phyloP scores from a whole-genome alignment of 1,140 invertebrate species.

The Notospermus geniculatus region DNA sequence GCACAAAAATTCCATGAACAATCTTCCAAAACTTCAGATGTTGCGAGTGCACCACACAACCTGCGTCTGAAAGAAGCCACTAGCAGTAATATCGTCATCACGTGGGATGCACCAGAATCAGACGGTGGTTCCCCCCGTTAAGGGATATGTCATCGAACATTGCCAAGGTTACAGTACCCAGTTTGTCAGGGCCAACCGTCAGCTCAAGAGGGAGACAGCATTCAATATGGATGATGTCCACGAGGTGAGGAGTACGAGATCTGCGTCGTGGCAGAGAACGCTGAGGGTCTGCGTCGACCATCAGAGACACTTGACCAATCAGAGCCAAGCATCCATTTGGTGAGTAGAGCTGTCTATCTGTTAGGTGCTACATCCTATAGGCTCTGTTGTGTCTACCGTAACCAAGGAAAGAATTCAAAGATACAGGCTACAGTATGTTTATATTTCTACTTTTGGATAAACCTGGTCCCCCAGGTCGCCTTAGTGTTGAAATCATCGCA shows the following conservation, averaged over 20 bases:
- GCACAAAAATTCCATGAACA: too few relatives aligned
- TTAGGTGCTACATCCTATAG: too few relatives aligned
- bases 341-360: too few relatives aligned
- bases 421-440: too few relatives aligned
- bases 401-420: too few relatives aligned
- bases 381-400: too few relatives aligned
- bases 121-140: constrained; percentile 92
- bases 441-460: constrained; percentile 62
- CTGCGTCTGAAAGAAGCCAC: constrained; percentile 40
- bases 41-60: constrained; percentile 37
- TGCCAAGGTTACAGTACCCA: constrained; percentile 65
- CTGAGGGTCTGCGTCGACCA: constrained; percentile 69
- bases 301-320: constrained; percentile 62
- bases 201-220: constrained; percentile 31
- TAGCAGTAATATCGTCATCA: constrained; percentile 38
- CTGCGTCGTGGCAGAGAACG: constrained; percentile 90
- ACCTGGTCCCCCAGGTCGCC: constrained; percentile 87
- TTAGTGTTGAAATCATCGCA: constrained; percentile 61
- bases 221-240: constrained; percentile 63
- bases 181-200: constrained; percentile 50
- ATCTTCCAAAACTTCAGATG: constrained; percentile 30
- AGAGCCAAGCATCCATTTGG: constrained; percentile 28
- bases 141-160: constrained; percentile 90
- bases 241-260: constrained; percentile 93
- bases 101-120: constrained; percentile 93